Base-by-base conservation (phyloP, 2,888 invertebrate genomes). In the Euclidia mi region DNA sequence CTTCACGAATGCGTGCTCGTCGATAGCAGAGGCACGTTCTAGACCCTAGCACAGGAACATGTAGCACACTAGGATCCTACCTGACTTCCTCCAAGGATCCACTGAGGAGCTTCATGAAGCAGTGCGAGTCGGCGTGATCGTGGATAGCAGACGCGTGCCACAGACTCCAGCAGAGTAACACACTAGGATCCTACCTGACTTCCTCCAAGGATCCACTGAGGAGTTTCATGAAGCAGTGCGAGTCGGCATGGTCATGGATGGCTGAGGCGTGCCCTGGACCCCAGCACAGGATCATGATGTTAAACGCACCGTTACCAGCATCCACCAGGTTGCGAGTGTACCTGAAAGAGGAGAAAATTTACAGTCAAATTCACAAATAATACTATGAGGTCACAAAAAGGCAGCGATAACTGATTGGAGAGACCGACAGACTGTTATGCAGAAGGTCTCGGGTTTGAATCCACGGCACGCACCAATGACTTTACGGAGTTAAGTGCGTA, bases 21-120 rank as follows among this genome's bases (percentile, higher is more conserved):
- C 99, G 70, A 99, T 99, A 7, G 98, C 97, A 0, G 99, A 98
- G 0, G 98, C 98, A 69, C 99, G 98, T 0, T 98, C 98, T 84
- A 99, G 98, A 14, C 98, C 98, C 99, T 99, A 99, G 90, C 99
- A 99, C n/a, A 99, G 92, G 20, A 99, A 96, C 97, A 99, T 98
- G 68, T n/a, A n/a, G n/a, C n/a, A n/a, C n/a, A n/a, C 7, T 25
- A 2, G 1, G 20, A 14, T 32, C 60, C 50, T 58, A 94, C 87
- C 95, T 94, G 56, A 98, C 96, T 95, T 99, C 99, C 45, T 96
- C 95, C 34, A 99, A 88, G 56, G 95, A 95, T 0, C 98, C 99
- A 60, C 97, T 96, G 0, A 99, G 95, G 62, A 98, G 96, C 91
- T 99, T 99, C 97, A 99, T 99, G 88, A 99, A 99, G 88, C 99